phyloP scores from a whole-genome alignment of 2,113 vertebrate genomes.

The Clarias macrocephalus region DNA sequence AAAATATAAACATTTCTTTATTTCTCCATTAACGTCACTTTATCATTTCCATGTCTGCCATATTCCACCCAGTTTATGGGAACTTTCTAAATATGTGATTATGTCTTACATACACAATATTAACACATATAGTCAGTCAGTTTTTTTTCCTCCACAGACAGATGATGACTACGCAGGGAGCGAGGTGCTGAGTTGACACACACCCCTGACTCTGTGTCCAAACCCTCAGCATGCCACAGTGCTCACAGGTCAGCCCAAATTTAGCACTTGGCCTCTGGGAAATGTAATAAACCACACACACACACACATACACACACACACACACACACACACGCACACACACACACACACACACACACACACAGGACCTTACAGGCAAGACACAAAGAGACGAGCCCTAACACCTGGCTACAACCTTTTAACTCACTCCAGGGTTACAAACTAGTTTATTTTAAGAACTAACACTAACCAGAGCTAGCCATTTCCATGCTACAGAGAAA shows the following conservation, averaged over 20 bases:
- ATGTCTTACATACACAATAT: too few relatives aligned
- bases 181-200: background rate
- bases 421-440: background rate
- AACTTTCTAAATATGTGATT: too few relatives aligned
- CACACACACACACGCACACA: too few relatives aligned
- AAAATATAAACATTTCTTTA: too few relatives aligned
- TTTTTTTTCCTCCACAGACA: background rate
- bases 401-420: background rate
- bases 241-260: constrained; percentile 25
- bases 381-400: background rate
- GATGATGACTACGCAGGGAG: background rate
- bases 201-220: background rate
- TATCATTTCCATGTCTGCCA: too few relatives aligned
- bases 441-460: background rate
- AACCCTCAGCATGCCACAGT: background rate
- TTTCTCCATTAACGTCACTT: too few relatives aligned
- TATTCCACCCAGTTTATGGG: too few relatives aligned
- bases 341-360: background rate
- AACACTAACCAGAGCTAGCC: background rate
- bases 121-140: too few relatives aligned
- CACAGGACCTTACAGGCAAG: background rate
- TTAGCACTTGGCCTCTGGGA: constrained; percentile 41
- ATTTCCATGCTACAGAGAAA: too few relatives aligned
- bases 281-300: constrained; percentile 19
- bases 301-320: background rate